Conservation (phyloP, 2,113 vertebrate genomes). For the Heliornis fulica region DNA sequence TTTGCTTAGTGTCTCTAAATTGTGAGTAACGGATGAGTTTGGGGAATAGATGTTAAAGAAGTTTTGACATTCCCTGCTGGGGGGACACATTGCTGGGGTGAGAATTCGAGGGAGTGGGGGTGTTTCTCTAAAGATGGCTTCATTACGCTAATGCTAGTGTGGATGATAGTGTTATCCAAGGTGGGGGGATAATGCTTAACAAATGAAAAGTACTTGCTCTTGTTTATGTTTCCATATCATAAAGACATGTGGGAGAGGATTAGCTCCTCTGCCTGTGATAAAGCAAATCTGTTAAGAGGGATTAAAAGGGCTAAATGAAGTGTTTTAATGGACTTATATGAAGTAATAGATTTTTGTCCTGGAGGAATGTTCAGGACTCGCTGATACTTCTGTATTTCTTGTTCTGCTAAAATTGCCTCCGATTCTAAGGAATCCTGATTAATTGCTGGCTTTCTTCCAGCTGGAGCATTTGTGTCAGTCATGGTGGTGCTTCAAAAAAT, state of each 20-base stretch:
- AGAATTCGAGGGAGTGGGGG: background rate
- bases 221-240: background rate
- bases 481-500: background rate
- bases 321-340: conserved; percentile 37
- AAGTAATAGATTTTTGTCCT: conserved; percentile 45
- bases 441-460: conserved; percentile 40
- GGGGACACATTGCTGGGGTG: background rate
- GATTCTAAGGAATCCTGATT: background rate
- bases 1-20: background rate
- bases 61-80: background rate
- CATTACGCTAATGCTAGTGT: background rate
- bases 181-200: background rate
- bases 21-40: background rate
- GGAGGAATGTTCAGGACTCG: conserved; percentile 6
- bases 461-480: conserved; percentile 15
- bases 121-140: background rate
- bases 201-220: background rate
- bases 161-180: rapidly evolving
- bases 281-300: conserved; percentile 39
- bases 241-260: conserved; percentile 42
- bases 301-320: conserved; percentile 27
- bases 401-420: conserved; percentile 29
- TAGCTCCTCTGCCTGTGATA: conserved; percentile 28
- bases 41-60: background rate
- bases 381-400: conserved; percentile 21